Evolutionary conservation across 2,888 invertebrate genomes (phyloP), one percentile per base, ranked within the genome.

Genomic region (Eucera pruinosa): DNA sequence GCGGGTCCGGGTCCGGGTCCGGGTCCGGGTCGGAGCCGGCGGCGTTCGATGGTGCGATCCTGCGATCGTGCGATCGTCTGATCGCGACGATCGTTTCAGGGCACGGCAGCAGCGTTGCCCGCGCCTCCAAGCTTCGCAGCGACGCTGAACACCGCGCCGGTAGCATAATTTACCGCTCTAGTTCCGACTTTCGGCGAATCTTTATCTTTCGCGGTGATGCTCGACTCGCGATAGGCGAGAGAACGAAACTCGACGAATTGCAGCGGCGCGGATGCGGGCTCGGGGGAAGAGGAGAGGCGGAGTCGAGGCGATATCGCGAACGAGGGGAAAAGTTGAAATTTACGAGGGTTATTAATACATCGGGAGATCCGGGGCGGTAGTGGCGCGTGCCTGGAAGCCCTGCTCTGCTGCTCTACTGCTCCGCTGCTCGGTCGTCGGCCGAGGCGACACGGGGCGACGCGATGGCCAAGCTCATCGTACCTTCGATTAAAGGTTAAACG

Each of bases 281-380:
- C 33, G 54, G 64, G 23, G 2, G 30, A 15, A 43, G 33, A 39
- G 13, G 25, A 23, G 43, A 39, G 23, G 64, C 55, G 23, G 13
- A 27, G 64, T 13, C 23, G 23, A 36, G 43, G 33, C 18, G 62
- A 27, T 45, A 43, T 33, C 52, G 39, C 48, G 74, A 39, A 55
- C 41, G 64, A 58, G 25, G 65, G 58, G 60, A n/a, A n/a, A 45
- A 20, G 80, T 79, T 81, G 70, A 80, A 84, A 83, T 86, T 86
- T 82, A 84, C 81, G 81, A 25, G 48, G 66, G 82, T 84, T 83
- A 84, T 83, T 84, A 84, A 84, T 84, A 83, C 79, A 74, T 72
- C 66, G 68, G 55, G 58, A 18, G 67, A 45, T 48, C 54, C 27
- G 54, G 30, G 7, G 2, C 27, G 36, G 11, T 33, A 47, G 18